These are phyloP conservation scores for Stomatorhinus ivindoensis DNA, from an alignment of 2,113 vertebrate species.

Conservation along the genomic window DNA sequence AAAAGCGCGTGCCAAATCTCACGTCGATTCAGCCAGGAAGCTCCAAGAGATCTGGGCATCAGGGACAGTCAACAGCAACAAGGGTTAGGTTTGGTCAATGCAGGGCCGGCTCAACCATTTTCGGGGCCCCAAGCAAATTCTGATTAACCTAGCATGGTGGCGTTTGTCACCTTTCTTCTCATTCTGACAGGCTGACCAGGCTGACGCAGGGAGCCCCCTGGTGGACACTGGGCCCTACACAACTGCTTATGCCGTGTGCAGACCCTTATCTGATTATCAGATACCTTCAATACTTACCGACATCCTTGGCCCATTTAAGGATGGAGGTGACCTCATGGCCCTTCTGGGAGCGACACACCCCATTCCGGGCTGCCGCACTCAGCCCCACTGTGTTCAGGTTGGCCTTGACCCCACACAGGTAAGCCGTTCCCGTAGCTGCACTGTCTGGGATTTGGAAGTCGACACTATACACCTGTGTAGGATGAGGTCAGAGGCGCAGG, in stretches of 20 bases:
- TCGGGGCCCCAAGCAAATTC: neutral
- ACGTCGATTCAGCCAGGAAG: neutral
- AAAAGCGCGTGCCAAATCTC: neutral
- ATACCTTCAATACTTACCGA: slow-evolving; percentile 39
- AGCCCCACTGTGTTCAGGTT: slow-evolving; percentile 60
- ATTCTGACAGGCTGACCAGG: neutral
- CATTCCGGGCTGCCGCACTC: slow-evolving; percentile 53
- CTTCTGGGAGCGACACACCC: slow-evolving; percentile 56
- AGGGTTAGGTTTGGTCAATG: neutral
- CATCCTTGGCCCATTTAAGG: slow-evolving; percentile 64
- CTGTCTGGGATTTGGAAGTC: slow-evolving; percentile 69
- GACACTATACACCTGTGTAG: slow-evolving; percentile 56
- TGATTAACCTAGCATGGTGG: neutral
- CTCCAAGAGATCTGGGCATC: too few species aligned
- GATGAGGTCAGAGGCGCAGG: neutral
- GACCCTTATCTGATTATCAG: neutral
- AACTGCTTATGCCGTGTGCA: neutral
- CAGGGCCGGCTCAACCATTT: neutral
- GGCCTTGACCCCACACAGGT: slow-evolving; percentile 63
- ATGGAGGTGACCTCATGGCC: slow-evolving; percentile 68
- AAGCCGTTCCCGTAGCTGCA: slow-evolving; percentile 59
- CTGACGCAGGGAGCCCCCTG: neutral
- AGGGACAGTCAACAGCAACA: neutral
- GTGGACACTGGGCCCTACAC: neutral
- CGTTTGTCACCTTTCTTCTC: neutral